Base-by-base conservation (phyloP, 2,113 vertebrate species). In the Egretta garzetta region DNA sequence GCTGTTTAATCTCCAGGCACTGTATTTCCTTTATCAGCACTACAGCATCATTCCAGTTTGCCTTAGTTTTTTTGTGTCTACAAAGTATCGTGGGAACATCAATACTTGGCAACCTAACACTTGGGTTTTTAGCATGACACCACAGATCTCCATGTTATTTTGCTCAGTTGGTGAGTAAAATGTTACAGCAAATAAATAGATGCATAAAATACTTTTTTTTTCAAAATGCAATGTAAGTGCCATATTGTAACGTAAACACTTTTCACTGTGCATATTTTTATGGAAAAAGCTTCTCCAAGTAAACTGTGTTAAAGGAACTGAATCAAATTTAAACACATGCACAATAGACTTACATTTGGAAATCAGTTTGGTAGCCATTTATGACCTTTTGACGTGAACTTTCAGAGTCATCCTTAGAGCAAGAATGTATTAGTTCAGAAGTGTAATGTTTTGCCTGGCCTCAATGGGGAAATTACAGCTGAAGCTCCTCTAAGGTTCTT, bases 41-140 rank as follows among this genome's bases (percentile, higher is more conserved):
- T 39, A 72, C 77, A 82, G 86, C 74, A 88, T 80, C 28, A 6
- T 62, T 94, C 58, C 86, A 62, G 89, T 88, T 90, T 76, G 86
- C 50, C 83, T 86, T 22, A 53, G 64, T 45, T 90, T 96, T 80
- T 92, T n/a, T 90, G 80, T 81, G 93, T 71, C 89, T 89, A 64
- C n/a, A 80, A 74, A 91, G 66, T 86, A 91, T 87, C 67, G 55
- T 97, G 97, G 94, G 95, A 96, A 96, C 87, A 77, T 80, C 91
- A 94, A 73, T 52, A 83, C 55, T 96, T 97, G 95, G 96, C 96
- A 97, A 67, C 14, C 53, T 58, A 79, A 90, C 64, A 49, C 66
- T 84, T 92, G 73, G 33, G 87, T 49, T 91, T 95, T 95, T 43
- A 96, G 81, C 77, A 71, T 62, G 81, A 96, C 71, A 80, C 84